These are phyloP conservation scores for Parasteatoda tepidariorum DNA, from an alignment of 1,140 invertebrate genomes.

Conservation along the genomic window DNA sequence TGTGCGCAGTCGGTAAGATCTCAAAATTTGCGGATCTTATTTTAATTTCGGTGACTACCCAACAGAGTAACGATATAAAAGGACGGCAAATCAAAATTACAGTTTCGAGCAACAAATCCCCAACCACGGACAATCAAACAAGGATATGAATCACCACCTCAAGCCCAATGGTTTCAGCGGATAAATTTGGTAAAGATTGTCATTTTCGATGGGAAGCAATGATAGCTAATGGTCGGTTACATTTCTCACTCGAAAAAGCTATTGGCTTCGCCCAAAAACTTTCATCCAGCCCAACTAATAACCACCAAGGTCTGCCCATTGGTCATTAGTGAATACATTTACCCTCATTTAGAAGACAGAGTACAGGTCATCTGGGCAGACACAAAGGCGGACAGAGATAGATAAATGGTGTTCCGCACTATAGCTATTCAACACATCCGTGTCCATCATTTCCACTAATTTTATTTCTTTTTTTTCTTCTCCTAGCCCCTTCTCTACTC, in stretches of 20 bases:
- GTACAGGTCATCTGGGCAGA: conserved; percentile 12
- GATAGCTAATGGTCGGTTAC: conserved; percentile 3
- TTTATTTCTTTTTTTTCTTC: neutral
- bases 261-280: neutral
- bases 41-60: too few relatives aligned
- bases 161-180: neutral
- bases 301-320: conserved; percentile 32
- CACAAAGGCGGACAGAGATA: conserved; percentile 21
- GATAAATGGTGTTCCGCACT: conserved; percentile 46
- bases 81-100: too few relatives aligned
- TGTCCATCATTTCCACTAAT: conserved; percentile 17
- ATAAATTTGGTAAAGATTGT: neutral
- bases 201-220: neutral
- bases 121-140: neutral
- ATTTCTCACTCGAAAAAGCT: neutral
- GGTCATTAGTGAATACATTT: conserved; percentile 44
- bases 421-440: conserved; percentile 28
- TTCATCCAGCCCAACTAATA: conserved; percentile 6
- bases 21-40: too few relatives aligned
- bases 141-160: neutral
- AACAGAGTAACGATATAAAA: too few relatives aligned
- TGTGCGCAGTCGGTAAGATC: too few relatives aligned
- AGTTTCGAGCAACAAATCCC: too few relatives aligned
- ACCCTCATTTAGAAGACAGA: conserved; percentile 24
- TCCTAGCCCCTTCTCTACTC: neutral